Conservation (phyloP, 2,797 vertebrate species). For the Alauda arvensis region DNA sequence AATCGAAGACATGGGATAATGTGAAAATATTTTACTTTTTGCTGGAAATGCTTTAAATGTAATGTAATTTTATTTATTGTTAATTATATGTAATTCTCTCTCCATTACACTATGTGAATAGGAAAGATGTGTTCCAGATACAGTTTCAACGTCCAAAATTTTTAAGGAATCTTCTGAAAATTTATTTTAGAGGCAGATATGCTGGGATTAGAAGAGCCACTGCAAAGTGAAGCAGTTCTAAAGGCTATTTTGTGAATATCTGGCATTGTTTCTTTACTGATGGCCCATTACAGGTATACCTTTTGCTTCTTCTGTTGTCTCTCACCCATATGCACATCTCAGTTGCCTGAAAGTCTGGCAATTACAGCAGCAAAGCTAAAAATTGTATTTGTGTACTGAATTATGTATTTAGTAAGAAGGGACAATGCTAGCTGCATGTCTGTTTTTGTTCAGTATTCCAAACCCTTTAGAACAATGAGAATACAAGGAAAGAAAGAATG, state of each 20-base stretch:
- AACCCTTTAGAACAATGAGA: neutral
- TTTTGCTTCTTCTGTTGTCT: neutral
- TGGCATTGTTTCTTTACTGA: neutral
- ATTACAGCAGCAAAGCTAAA: neutral
- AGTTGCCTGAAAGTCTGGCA: neutral
- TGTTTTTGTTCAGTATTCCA: neutral
- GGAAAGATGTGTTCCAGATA: neutral
- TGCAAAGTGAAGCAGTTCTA: neutral
- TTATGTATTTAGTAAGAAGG: neutral
- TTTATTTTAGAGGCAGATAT: neutral
- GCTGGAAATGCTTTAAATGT: slow-evolving; percentile 5
- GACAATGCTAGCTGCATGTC: neutral
- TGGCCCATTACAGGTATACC: neutral
- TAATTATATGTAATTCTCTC: neutral
- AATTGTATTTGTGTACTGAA: neutral
- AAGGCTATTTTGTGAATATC: neutral
- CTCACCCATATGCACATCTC: neutral
- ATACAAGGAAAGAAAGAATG: neutral
- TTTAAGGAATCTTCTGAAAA: neutral
- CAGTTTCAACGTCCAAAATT: neutral
- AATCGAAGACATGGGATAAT: neutral
- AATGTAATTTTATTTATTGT: neutral
- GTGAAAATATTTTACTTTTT: neutral
- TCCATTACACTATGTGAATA: slow-evolving; percentile 16
- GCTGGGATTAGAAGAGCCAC: neutral